A percentile compares a stretch with the other conserved stretches of the same genome.
Conservation (phyloP, 35 echinoderm and acorn worm genomes). For the Anneissia japonica region DNA sequence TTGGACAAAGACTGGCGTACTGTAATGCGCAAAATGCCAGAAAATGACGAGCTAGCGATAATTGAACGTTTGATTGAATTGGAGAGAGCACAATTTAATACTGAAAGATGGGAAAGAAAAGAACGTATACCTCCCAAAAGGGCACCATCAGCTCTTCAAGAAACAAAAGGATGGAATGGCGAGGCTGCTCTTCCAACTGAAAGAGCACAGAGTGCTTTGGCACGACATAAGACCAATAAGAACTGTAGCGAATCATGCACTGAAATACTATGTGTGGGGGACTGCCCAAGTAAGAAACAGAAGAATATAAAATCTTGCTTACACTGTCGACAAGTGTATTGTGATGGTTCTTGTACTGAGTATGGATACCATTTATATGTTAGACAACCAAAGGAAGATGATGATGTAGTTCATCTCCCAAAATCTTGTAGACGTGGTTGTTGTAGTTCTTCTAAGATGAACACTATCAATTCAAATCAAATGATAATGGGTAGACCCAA, state of each 20-base stretch:
- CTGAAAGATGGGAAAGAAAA: constrained; percentile 59
- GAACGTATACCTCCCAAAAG: constrained; percentile 37
- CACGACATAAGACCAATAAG: constrained; percentile 35
- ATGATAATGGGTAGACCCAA: constrained; percentile 73
- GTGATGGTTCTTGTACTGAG: constrained; percentile 72
- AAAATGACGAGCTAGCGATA: constrained; percentile 49
- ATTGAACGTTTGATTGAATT: constrained; percentile 76
- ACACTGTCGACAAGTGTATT: constrained; percentile 57
- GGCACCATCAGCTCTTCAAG: constrained; percentile 42
- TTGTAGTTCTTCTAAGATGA: constrained; percentile 12
- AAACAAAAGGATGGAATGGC: constrained; percentile 78
- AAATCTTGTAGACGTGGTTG: constrained; percentile 79
- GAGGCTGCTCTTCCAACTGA: constrained; percentile 77
- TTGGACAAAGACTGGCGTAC: constrained; percentile 75
- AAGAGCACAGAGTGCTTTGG: constrained; percentile 61
- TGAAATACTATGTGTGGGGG: constrained; percentile 63
- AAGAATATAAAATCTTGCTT: constrained; percentile 22
- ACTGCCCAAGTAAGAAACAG: constrained; percentile 43
- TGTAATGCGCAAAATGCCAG: constrained; percentile 44
- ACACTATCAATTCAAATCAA: constrained; percentile 66
- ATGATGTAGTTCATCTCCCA: constrained; percentile 27
- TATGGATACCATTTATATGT: constrained; percentile 80
- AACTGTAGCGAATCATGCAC: constrained; percentile 70
- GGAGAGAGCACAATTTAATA: constrained; percentile 75
- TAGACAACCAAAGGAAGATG: constrained; percentile 34